Base-by-base conservation (phyloP, 2,888 invertebrate species). In the Cataglyphis albicans region DNA sequence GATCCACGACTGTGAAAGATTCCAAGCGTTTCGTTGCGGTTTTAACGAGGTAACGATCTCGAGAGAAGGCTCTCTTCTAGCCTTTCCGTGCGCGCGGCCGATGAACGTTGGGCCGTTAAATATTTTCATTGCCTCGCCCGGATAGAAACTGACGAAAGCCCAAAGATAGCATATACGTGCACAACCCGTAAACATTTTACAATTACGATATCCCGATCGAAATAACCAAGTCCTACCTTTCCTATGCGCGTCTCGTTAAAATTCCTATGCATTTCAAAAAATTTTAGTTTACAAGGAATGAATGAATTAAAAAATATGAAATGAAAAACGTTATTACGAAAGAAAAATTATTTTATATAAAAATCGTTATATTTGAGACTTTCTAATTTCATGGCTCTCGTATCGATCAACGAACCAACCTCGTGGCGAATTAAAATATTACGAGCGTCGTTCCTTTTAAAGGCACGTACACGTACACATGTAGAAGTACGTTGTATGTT, bases 11-110 rank as follows among this genome's bases (percentile, higher is more conserved):
- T 38, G 15, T 21, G 48, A 59, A 38, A 41, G 63, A 81, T 74
- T 74, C 25, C 48, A n/a, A 75, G 59, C 81, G 75, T 44, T 67
- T 75, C 65, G 81, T 75, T 61, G 63, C 29, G 63, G 48, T n/a
- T 78, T 76, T 52, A 78, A 63, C 78, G 78, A 81, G 63, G 29
- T 32, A 35, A 7, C 52, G 61, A 75, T 68, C 59, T 57, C 61
- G 48, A 81, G 52, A 76, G 59, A 18, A 21, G n/a, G n/a, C 35
- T 76, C 67, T 73, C 80, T 48, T 59, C 61, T 18, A 10, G 29
- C 35, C 57, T 44, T 48, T 10, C 41, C 44, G 15, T 61, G n/a
- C 12, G n/a, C n/a, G 38, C 12, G 35, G 25, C n/a, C 68, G 75
- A 75, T 67, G 67, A 75, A 75, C 52, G 52, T 41, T 55, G 38